phyloP scores from a whole-genome alignment of 2,113 vertebrate species.

The Tetrax tetrax region DNA sequence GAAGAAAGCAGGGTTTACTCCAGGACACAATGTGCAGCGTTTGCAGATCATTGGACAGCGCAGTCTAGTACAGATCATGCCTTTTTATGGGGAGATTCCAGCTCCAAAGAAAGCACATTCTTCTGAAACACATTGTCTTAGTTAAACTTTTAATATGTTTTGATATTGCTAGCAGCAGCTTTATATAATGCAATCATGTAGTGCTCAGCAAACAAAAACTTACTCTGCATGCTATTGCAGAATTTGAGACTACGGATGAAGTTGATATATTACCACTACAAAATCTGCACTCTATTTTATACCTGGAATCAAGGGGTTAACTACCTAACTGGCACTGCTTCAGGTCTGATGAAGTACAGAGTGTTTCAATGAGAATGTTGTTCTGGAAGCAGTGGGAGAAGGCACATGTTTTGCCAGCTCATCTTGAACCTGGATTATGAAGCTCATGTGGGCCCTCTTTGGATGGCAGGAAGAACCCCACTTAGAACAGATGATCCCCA shows the following conservation, averaged over 20 bases:
- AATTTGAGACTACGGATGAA: neutral
- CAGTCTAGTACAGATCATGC: constrained; percentile 60
- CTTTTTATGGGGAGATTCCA: constrained; percentile 80
- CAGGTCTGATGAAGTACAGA: neutral
- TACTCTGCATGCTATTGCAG: constrained; percentile 36
- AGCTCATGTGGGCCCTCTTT: neutral
- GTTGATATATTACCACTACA: neutral
- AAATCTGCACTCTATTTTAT: neutral
- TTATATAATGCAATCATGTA: constrained; percentile 57
- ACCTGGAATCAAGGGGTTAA: neutral
- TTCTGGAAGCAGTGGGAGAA: constrained; percentile 13
- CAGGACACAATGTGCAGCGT: constrained; percentile 39
- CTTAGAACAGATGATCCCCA: neutral
- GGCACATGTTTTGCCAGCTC: neutral
- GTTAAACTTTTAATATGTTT: constrained; percentile 76
- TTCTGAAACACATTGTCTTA: constrained; percentile 75
- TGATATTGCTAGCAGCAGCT: constrained; percentile 67
- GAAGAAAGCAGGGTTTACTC: constrained; percentile 66
- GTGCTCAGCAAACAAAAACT: constrained; percentile 26
- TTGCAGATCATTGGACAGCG: constrained; percentile 53
- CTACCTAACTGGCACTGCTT: neutral
- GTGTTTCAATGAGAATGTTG: neutral
- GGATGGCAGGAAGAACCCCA: neutral
- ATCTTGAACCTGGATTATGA: neutral
- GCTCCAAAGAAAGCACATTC: constrained; percentile 76